Evolutionary conservation across 1,140 invertebrate species (phyloP).

Genomic region (Solen grandis): DNA sequence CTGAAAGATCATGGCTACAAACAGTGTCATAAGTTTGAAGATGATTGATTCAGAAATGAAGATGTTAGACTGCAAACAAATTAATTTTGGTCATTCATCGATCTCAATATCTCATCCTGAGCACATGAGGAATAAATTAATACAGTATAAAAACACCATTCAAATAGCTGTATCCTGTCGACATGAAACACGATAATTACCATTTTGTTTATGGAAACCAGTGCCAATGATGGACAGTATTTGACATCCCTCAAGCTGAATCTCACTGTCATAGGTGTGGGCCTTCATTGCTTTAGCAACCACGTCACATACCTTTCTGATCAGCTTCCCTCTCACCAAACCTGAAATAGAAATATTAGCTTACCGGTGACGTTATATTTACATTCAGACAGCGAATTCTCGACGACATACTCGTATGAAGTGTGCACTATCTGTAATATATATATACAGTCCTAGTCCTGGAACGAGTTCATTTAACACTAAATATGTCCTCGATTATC

Average conservation of each 20-base stretch:
- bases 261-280: conserved; percentile 20
- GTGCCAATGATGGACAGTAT: conserved; percentile 30
- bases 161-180: no score
- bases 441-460: no score
- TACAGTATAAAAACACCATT: no score
- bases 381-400: not conserved
- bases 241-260: conserved; percentile 13
- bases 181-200: no score
- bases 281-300: conserved; percentile 33
- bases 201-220: conserved; percentile 47
- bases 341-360: not conserved
- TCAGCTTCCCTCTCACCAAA: conserved; percentile 26
- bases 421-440: not conserved
- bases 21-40: no score
- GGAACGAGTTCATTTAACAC: not conserved
- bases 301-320: conserved; percentile 29
- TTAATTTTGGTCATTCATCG: no score
- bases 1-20: no score
- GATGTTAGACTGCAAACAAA: no score
- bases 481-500: not conserved
- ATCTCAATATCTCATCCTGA: no score
- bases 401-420: not conserved
- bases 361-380: not conserved
- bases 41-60: no score
- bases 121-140: no score